Conservation (phyloP, 2,888 invertebrate genomes). For the Gerosis bhagava region DNA sequence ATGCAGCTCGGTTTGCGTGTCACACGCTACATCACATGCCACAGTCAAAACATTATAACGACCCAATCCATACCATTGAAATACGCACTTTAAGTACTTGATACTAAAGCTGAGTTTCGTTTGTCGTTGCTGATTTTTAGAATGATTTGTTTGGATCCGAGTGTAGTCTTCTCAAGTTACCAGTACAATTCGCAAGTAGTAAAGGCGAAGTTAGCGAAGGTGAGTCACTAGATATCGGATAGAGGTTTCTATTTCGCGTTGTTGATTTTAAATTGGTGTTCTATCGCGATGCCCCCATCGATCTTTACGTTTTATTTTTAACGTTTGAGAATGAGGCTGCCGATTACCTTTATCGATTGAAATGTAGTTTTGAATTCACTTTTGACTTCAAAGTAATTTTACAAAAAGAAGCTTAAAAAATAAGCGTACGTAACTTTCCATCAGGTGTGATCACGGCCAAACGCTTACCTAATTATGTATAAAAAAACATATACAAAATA, state of each 20-base stretch:
- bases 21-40: slow-evolving; percentile 54
- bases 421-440: no score
- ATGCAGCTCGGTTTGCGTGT: slow-evolving; percentile 66
- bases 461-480: no score
- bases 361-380: no score
- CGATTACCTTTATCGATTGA: no score
- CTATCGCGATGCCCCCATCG: slow-evolving; percentile 1
- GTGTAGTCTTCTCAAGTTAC: slow-evolving; percentile 60
- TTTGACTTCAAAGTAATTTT: no score
- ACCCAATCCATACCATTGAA: slow-evolving; percentile 7
- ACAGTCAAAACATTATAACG: slow-evolving; percentile 32
- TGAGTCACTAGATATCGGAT: slow-evolving; percentile 54
- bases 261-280: slow-evolving; percentile 25
- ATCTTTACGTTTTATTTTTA: background rate
- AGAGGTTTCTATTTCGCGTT: slow-evolving; percentile 47
- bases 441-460: no score
- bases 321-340: background rate
- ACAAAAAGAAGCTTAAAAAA: no score
- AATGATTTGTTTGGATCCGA: slow-evolving; percentile 28
- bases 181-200: slow-evolving; percentile 56
- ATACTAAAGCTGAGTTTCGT: slow-evolving; percentile 24
- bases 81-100: background rate
- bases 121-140: slow-evolving; percentile 12
- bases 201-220: slow-evolving; percentile 48
- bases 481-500: slow-evolving; percentile 1